Evolutionary conservation across 2,113 vertebrate species (phyloP).

Genomic region (Gnathonemus echidnorhynchus): DNA sequence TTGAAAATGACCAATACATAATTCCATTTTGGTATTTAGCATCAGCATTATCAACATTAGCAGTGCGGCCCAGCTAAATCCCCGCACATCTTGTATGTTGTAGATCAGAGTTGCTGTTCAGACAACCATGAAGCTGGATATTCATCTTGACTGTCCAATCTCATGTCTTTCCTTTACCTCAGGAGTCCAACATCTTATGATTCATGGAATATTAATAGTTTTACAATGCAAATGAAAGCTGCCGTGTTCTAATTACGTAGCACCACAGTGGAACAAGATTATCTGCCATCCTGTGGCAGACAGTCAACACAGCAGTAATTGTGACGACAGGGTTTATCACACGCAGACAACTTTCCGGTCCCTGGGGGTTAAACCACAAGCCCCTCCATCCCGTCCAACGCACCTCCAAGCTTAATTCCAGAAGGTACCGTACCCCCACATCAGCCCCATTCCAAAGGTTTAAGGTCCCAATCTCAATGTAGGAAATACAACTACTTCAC

Average conservation of each 20-base stretch:
- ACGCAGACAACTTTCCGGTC: not conserved
- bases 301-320: not conserved
- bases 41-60: not conserved
- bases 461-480: not conserved
- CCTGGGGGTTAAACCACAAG: too few species aligned
- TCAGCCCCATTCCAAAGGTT: not conserved
- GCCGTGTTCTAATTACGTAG: not conserved
- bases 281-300: not conserved
- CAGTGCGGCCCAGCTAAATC: not conserved
- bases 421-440: not conserved
- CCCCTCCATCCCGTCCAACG: too few species aligned
- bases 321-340: not conserved
- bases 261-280: not conserved
- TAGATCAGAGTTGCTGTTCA: too few species aligned
- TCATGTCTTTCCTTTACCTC: too few species aligned
- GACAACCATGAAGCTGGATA: too few species aligned
- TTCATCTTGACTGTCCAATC: too few species aligned
- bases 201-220: not conserved
- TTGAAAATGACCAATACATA: not conserved
- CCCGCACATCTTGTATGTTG: not conserved
- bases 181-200: not conserved
- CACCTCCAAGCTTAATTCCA: not conserved
- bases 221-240: not conserved
- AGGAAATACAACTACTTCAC: constrained; percentile 20
- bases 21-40: not conserved